Base-by-base conservation (phyloP, 2,113 vertebrate species). In the Tympanuchus pallidicinctus region DNA sequence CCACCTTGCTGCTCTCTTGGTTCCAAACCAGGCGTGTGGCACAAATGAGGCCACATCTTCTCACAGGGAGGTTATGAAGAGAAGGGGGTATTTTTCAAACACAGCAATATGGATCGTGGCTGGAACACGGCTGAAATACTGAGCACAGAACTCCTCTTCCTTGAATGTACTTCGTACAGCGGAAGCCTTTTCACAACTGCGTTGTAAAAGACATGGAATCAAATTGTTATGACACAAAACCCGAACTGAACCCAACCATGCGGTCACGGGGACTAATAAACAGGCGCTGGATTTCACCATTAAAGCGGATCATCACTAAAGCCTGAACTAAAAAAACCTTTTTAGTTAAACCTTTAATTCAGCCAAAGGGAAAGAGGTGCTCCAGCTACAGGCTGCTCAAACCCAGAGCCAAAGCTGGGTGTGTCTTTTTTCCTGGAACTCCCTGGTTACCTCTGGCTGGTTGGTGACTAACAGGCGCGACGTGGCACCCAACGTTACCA, bases 351-450 rank as follows among this genome's bases (percentile, higher is more conserved):
- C 64, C 65, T 45, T 32, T 21, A 34, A 71, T 8, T 69, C 36
- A 72, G 45, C 9, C 71, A 63, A 72, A 90, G 57, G 36, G 22
- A 75, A 85, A 83, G 34, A 28, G 48, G 22, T 40, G 48, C 78
- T 67, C 21, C 38, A 83, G 52, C 34, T 60, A 43, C 54, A 63
- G 47, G 82, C 85, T 77, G 91, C 59, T 54, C 12, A 86, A 92
- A 74, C 0, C 8, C 71, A 89, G 82, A 48, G 36, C 63, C 72
- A 77, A 9, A 60, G 52, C 43, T 52, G 57, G 94, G 94, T 71
- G 89, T 86, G 82, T 27, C 89, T 50, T 56, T 88, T 54, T 63
- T 3, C 77, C 92, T 74, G 85, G 91, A 89, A 73, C 81, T 82
- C 67, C 70, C 75, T 45, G 75, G 69, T 50, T 93, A 73, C 73